These are phyloP conservation scores for Drosophila willistoni DNA, from an alignment of 1,140 invertebrate species.

Conservation along the genomic window DNA sequence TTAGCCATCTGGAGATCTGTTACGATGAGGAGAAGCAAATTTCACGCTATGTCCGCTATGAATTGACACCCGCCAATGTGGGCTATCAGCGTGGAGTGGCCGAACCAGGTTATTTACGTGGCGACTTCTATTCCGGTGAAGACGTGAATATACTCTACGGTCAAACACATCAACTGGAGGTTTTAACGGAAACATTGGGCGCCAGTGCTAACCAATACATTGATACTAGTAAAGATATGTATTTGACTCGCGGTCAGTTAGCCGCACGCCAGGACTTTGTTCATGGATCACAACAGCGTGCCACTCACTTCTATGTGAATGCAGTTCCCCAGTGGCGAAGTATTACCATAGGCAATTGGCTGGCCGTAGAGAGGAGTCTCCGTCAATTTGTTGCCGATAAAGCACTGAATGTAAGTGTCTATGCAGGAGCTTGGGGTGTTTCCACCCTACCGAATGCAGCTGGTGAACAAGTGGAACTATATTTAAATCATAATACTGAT, in stretches of 20 bases:
- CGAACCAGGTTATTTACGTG: slow-evolving; percentile 65
- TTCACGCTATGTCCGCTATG: slow-evolving; percentile 61
- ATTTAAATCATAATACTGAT: slow-evolving; percentile 80
- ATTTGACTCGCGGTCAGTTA: slow-evolving; percentile 86
- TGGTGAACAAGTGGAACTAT: slow-evolving; percentile 82
- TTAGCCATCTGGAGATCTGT: slow-evolving; percentile 63
- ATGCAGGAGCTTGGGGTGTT: slow-evolving; percentile 85
- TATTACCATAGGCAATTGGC: slow-evolving; percentile 87
- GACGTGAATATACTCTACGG: slow-evolving; percentile 67
- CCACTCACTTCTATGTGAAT: slow-evolving; percentile 87
- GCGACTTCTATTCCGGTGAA: slow-evolving; percentile 55
- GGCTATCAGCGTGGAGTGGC: slow-evolving; percentile 64
- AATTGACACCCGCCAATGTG: slow-evolving; percentile 56
- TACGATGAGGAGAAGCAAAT: slow-evolving; percentile 56
- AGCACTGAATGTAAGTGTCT: slow-evolving; percentile 83
- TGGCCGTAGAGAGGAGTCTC: slow-evolving; percentile 82
- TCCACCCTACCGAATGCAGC: slow-evolving; percentile 83
- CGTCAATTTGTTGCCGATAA: slow-evolving; percentile 77
- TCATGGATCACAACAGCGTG: slow-evolving; percentile 85
- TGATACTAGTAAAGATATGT: slow-evolving; percentile 71
- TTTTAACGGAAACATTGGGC: slow-evolving; percentile 38
- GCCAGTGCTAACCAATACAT: slow-evolving; percentile 60
- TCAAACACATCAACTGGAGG: slow-evolving; percentile 49
- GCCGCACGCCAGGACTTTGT: slow-evolving; percentile 87
- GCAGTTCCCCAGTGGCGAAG: slow-evolving; percentile 86